These are phyloP conservation scores for Atractosteus spatula DNA, from an alignment of 2,113 vertebrate genomes.

Conservation along the genomic window DNA sequence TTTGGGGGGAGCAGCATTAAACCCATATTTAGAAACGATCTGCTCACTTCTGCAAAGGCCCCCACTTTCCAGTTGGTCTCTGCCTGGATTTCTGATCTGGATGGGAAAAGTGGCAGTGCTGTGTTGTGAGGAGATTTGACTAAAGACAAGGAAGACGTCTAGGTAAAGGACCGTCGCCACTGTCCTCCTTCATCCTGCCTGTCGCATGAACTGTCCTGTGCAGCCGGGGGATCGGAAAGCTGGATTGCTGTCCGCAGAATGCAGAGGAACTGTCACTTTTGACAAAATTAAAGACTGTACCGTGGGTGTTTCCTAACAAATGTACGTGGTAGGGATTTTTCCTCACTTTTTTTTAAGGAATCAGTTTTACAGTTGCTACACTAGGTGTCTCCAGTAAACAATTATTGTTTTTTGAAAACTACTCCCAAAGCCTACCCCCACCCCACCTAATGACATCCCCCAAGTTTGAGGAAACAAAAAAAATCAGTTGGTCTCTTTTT, in stretches of 20 bases:
- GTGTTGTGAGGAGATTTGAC: too few species aligned
- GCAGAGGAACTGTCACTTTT: conserved; percentile 39
- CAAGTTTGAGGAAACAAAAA: too few species aligned
- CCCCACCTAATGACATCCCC: too few species aligned
- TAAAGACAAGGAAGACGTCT: too few species aligned
- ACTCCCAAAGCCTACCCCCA: too few species aligned
- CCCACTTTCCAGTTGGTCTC: not conserved
- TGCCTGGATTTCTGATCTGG: too few species aligned
- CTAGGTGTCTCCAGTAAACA: conserved; percentile 29
- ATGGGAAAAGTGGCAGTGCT: too few species aligned
- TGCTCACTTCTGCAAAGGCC: conserved; percentile 8
- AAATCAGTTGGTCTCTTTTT: too few species aligned
- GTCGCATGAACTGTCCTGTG: too few species aligned
- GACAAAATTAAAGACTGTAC: conserved; percentile 30
- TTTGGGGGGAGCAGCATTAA: conserved; percentile 19
- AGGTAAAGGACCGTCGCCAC: conserved; percentile 55
- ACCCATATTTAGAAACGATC: conserved; percentile 20
- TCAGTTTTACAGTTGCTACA: conserved; percentile 52
- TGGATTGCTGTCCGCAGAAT: not conserved
- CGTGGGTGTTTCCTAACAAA: conserved; percentile 50
- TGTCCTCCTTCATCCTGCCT: conserved; percentile 35
- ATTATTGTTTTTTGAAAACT: not conserved
- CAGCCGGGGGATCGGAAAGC: too few species aligned
- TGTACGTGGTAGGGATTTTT: conserved; percentile 66
- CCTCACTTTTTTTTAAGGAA: conserved; percentile 53